These are phyloP conservation scores for Drosophila albomicans DNA, from an alignment of 1,140 invertebrate species.

Conservation along the genomic window DNA sequence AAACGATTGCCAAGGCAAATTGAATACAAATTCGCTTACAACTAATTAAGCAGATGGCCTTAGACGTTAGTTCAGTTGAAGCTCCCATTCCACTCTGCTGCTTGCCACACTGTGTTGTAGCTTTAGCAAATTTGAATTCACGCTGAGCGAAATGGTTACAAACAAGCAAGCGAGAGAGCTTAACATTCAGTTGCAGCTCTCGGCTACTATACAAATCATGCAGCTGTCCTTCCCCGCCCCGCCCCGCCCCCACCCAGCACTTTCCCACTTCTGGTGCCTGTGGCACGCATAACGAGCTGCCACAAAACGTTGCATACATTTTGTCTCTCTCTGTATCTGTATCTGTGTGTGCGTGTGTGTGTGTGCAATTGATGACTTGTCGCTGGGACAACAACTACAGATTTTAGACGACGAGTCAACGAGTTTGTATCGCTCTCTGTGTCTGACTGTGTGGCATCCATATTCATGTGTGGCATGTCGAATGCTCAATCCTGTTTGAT, in stretches of 20 bases:
- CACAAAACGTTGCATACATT: constrained; percentile 63
- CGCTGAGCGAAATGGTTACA: constrained; percentile 3
- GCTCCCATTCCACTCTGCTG: too few relatives aligned
- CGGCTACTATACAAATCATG: constrained; percentile 1
- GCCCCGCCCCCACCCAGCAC: background rate
- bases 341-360: background rate
- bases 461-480: constrained; percentile 17
- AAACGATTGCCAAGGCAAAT: constrained; percentile 53
- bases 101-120: background rate
- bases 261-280: background rate
- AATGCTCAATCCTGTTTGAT: constrained; percentile 20
- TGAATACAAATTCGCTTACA: constrained; percentile 80
- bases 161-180: background rate
- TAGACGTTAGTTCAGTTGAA: background rate
- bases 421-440: background rate
- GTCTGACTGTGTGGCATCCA: background rate
- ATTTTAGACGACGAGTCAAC: constrained; percentile 22
- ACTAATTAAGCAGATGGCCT: constrained; percentile 70
- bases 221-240: background rate
- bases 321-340: background rate
- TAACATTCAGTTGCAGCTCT: constrained; percentile 8
- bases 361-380: constrained; percentile 38
- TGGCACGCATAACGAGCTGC: constrained; percentile 46
- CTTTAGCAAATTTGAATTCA: constrained; percentile 8
- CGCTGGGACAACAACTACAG: background rate